Evolutionary conservation across 1,140 invertebrate species (phyloP), one percentile per base, ranked within the genome.

Genomic region (Spodoptera frugiperda): DNA sequence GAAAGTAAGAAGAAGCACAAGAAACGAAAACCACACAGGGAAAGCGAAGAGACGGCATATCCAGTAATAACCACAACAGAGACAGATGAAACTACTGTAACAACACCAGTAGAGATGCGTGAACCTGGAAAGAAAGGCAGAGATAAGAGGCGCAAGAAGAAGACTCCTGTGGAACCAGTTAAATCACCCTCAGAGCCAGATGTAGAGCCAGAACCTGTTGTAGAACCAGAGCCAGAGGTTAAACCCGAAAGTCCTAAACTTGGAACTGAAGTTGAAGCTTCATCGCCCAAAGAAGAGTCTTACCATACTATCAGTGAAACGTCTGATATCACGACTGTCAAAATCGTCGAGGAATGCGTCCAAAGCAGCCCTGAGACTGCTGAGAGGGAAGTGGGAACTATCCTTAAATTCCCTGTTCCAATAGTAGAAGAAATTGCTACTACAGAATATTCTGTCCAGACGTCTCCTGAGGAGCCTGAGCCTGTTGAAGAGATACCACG

Each of bases 301-400:
- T 95, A 94, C 78, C 94, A 94, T 78, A 95, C 94, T 17, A 89
- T 96, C 21, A 95, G 95, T 82, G 95, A 95, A 84, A 94, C 92
- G 51, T 95, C 95, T 11, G 94, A 95, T 75, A 90, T 94, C 5
- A 94, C 89, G 21, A 94, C 94, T 46, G 95, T 96, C 0, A 96
- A 96, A 93, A 92, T 96, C 77, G 87, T 96, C n/a, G 95, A 96
- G 93, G 96, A 96, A 92, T 93, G 91, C 65, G 78, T 96, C 9
- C 84, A 91, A 49, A 90, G 88, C 48, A 91, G 91, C 79, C 93
- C 93, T 71, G 93, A 95, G 88, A 86, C 87, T 15, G 74, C 90
- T 19, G 63, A 93, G 78, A 89, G 92, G 77, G 86, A 91, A 79
- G 86, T 94, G 11, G 78, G 82, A 49, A 93, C 92, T 10, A 95